Base-by-base conservation (phyloP, 2,888 invertebrate genomes). In the Cryptus armator region DNA sequence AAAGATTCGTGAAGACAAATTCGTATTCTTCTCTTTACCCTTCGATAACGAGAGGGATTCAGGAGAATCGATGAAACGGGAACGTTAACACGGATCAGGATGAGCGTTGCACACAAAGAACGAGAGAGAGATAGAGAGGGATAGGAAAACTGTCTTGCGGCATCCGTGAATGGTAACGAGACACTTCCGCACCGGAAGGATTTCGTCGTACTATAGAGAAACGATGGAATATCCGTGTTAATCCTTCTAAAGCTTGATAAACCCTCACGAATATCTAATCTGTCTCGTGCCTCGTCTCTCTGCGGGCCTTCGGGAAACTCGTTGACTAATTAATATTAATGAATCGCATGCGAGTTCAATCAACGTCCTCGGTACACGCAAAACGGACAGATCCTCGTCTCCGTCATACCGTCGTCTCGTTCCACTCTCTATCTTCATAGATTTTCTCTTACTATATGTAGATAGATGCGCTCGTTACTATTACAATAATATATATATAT, bases 121-220 rank as follows among this genome's bases (percentile, higher is more conserved):
- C 24, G 24, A 24, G 24, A 24, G 19, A 19, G 24, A 24, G 1
- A 24, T 24, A 10, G 32, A 37, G 59, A 56, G 51, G 9, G 32
- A 14, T 9, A 10, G 32, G 24, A 46, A 56, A 68, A 56, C 24
- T 43, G 48, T 44, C 43, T 85, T 84, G 86, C 74, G 89, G 87
- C 86, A 70, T 86, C 89, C 89, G 88, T 86, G 66, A 78, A 78
- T 83, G 83, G 86, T 89, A 89, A 87, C 86, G 87, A 89, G 87
- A 88, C 87, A 87, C 89, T 88, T 89, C 89, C 89, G 86, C 78
- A 86, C 87, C 87, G 88, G 89, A 89, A 86, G 81, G 75, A 64
- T 78, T 78, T 79, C 76, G 70, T 10, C 84, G 80, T 87, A 9
- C 75, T 79, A 72, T 78, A 85, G 86, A 75, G 62, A 85, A 87